Evolutionary conservation across 2,888 invertebrate species (phyloP).

Genomic region (Barypeithes pellucidus): DNA sequence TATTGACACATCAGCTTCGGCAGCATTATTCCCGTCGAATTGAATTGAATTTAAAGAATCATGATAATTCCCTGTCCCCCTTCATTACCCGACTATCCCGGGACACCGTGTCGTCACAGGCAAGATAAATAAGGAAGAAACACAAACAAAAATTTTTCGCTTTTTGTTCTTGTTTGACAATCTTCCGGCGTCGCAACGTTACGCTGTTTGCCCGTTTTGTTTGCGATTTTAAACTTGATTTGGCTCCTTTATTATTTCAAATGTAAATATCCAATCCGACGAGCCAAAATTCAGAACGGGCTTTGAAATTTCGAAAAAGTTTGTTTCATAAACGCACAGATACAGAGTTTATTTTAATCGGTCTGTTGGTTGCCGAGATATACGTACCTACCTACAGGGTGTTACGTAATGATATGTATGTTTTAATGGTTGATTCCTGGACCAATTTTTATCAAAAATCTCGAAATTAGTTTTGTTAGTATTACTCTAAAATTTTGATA

Average conservation of each 20-base stretch:
- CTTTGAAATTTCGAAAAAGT: too few relatives aligned
- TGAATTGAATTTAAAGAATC: not conserved
- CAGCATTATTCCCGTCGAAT: not conserved
- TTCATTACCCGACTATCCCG: conserved; percentile 9
- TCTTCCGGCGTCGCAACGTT: not conserved
- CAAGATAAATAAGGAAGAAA: conserved; percentile 23
- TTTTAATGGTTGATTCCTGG: too few relatives aligned
- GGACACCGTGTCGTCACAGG: conserved; percentile 14
- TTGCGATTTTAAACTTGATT: conserved; percentile 15
- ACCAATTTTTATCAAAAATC: too few relatives aligned
- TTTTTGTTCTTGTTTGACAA: conserved; percentile 23
- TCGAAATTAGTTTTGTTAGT: too few relatives aligned
- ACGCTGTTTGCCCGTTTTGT: conserved; percentile 8
- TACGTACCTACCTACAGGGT: not conserved
- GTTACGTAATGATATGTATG: too few relatives aligned
- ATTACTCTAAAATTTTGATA: too few relatives aligned
- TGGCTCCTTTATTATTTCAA: conserved; percentile 12
- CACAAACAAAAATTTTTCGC: conserved; percentile 18
- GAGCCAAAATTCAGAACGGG: too few relatives aligned
- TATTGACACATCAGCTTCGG: not conserved
- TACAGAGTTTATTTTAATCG: too few relatives aligned
- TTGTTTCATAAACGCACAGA: too few relatives aligned
- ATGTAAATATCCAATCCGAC: conserved; percentile 14
- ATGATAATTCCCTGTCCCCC: not conserved
- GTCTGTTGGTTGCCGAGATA: too few relatives aligned